These are phyloP conservation scores for Brachypterus glaber DNA, from an alignment of 2,888 invertebrate genomes.

Conservation along the genomic window DNA sequence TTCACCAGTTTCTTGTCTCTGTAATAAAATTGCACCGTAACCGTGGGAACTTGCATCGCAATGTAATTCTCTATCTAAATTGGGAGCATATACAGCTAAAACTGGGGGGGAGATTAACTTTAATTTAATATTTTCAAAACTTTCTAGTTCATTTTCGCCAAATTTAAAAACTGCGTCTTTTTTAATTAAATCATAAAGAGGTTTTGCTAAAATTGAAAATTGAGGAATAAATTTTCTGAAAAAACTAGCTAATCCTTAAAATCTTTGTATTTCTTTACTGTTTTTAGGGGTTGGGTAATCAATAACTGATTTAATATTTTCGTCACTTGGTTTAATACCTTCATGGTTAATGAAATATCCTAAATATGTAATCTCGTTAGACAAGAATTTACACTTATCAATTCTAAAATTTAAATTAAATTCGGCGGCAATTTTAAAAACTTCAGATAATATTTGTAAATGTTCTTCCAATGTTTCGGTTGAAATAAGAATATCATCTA, in stretches of 20 bases:
- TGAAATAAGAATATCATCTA: slow-evolving; percentile 13
- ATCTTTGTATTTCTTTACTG: slow-evolving; percentile 17
- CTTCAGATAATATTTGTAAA: neutral
- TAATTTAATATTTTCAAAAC: slow-evolving; percentile 22
- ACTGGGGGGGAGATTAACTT: slow-evolving; percentile 16
- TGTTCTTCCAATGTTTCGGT: slow-evolving; percentile 9
- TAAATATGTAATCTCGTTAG: neutral
- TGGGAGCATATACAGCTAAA: slow-evolving; percentile 21
- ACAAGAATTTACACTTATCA: neutral
- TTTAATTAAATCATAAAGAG: slow-evolving; percentile 20
- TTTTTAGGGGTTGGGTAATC: slow-evolving; percentile 18
- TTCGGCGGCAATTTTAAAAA: neutral
- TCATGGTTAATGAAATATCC: neutral
- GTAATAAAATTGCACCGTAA: slow-evolving; percentile 23
- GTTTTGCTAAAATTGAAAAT: slow-evolving; percentile 21
- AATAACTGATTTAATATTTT: slow-evolving; percentile 13
- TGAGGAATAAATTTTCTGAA: slow-evolving; percentile 23
- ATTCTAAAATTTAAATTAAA: neutral
- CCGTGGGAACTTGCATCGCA: slow-evolving; percentile 26
- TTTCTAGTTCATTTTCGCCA: slow-evolving; percentile 15
- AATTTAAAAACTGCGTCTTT: slow-evolving; percentile 23
- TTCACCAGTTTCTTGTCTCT: slow-evolving; percentile 15
- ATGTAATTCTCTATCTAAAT: slow-evolving; percentile 26
- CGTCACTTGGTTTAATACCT: slow-evolving; percentile 16
- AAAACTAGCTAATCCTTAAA: slow-evolving; percentile 24